Percentiles rank a stretch among this genome's conserved stretches.
phyloP scores from a whole-genome alignment of 1,140 invertebrate genomes.

The Platyura marginata region DNA sequence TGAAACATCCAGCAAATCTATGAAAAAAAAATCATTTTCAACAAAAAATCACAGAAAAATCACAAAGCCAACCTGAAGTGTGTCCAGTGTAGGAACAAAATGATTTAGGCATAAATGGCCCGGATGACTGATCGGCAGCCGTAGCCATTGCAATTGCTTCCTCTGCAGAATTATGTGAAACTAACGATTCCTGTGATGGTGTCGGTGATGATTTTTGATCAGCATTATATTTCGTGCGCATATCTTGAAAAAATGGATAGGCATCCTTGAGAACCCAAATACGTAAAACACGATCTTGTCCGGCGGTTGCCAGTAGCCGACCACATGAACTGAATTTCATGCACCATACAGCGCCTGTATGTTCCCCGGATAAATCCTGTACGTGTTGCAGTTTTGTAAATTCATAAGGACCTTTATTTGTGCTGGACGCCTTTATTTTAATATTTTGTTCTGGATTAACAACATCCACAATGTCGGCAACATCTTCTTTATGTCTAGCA shows the following conservation, averaged over 20 bases:
- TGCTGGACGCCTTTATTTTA: conserved; percentile 83
- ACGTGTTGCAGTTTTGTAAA: conserved; percentile 52
- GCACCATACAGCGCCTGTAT: conserved; percentile 89
- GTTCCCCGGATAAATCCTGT: conserved; percentile 64
- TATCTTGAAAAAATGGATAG: conserved; percentile 80
- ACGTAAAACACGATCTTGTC: conserved; percentile 81
- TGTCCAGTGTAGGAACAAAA: conserved; percentile 91
- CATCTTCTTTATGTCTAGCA: conserved; percentile 66
- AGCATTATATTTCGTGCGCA: conserved; percentile 82
- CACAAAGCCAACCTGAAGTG: conserved; percentile 37
- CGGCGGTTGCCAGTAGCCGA: conserved; percentile 80
- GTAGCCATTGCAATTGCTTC: conserved; percentile 35
- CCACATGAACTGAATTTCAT: conserved; percentile 97
- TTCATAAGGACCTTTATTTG: conserved; percentile 91
- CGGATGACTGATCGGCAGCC: conserved; percentile 28
- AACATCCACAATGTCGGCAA: conserved; percentile 68
- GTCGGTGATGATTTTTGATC: conserved; percentile 73
- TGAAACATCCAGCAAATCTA: conserved; percentile 83
- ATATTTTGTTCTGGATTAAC: conserved; percentile 68
- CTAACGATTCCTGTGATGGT: conserved; percentile 72
- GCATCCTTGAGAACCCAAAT: conserved; percentile 88
- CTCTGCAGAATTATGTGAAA: conserved; percentile 52
- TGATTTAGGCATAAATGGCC: conserved; percentile 80
- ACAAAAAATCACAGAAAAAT: neutral
- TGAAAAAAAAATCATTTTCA: neutral